Conservation (phyloP, 2,113 vertebrate species). For the Charadrius vociferus region DNA sequence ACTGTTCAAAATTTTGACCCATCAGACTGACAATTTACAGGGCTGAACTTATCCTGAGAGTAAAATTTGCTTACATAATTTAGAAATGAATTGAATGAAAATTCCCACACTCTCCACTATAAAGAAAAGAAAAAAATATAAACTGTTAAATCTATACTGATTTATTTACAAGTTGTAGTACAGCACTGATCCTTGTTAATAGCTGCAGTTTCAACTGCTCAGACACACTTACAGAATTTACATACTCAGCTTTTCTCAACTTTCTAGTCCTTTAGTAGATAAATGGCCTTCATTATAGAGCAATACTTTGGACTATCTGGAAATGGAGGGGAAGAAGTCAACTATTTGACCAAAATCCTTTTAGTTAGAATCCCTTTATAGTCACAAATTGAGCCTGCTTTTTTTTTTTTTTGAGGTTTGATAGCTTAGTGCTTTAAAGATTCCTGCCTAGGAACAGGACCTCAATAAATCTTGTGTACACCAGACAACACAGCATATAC, state of each 20-base stretch:
- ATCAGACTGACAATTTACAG: not conserved
- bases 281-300: not conserved
- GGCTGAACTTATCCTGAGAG: not conserved
- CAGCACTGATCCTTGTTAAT: not conserved
- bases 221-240: not conserved
- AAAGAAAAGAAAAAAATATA: not conserved
- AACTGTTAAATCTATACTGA: not conserved
- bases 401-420: not conserved
- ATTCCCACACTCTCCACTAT: fast-evolving
- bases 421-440: not conserved
- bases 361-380: not conserved
- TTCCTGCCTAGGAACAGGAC: not conserved
- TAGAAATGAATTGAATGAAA: not conserved
- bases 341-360: not conserved
- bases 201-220: not conserved
- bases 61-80: not conserved
- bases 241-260: not conserved
- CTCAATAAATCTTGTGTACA: not conserved
- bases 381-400: not conserved
- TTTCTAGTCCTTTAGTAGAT: not conserved
- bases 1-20: not conserved
- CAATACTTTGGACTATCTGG: not conserved
- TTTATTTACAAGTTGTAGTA: not conserved
- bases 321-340: not conserved
- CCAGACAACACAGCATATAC: not conserved